Evolutionary conservation across 1,140 invertebrate genomes (phyloP), one percentile per base, ranked within the genome.

Genomic region (Laupala kohalensis): DNA sequence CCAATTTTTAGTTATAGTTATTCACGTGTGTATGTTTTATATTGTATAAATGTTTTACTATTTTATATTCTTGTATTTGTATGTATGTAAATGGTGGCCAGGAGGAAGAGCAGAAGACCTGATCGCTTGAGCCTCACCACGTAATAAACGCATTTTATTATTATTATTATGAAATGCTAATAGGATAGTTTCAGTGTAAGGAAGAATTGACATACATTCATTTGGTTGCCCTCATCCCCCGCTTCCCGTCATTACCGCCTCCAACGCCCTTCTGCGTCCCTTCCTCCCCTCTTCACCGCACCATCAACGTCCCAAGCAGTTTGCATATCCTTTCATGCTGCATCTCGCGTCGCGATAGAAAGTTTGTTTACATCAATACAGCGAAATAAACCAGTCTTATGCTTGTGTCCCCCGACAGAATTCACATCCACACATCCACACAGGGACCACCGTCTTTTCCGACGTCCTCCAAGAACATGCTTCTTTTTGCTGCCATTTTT

Each of bases 281-380:
- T 1, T 2, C 4, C 64, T 65, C 25, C 64, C 23, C 12, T 65
- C n/a, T 25, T 3, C 67, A 12, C 26, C 67, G 23, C 64, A 24
- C 2, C 4, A 23, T 9, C 64, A 9, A 6, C 29, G 67, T 15
- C 28, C 29, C n/a, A 27, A 23, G 26, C 26, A 68, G 67, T 73
- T 73, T 70, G 72, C 72, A 73, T 73, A 73, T 73, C 72, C 72
- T 73, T 73, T 73, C 72, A 73, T 29, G 53, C 53, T 25, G 64
- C 70, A 64, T 66, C 63, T 26, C 5, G 15, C 65, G 9, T 25
- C 25, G 62, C 65, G 64, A 68, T 27, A 70, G 63, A 69, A 73
- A 73, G 72, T 73, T 73, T 73, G 72, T 73, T 73, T 73, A 73
- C 72, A 73, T 73, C 69, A 69, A 70, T 70, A 70, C 69, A 73